phyloP scores from a whole-genome alignment of 2,888 invertebrate genomes.

The Pristionchus maxplancki region DNA sequence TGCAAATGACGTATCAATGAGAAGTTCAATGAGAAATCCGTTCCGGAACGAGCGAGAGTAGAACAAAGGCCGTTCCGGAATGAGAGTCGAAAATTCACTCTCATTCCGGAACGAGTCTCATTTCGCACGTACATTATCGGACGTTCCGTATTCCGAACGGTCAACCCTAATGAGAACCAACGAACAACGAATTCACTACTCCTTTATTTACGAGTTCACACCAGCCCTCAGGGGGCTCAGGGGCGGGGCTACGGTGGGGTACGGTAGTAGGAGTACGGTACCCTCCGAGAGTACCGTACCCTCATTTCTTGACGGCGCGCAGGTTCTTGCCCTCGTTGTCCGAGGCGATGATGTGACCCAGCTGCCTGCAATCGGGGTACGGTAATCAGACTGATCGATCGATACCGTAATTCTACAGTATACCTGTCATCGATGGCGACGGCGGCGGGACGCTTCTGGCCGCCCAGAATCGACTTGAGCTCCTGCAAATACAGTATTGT shows the following conservation, averaged over 20 bases:
- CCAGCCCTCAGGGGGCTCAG: neutral
- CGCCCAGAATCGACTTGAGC: conserved; percentile 22
- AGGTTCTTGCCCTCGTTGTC: neutral
- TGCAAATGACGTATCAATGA: too few relatives aligned
- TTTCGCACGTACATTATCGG: too few relatives aligned
- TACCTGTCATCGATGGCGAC: conserved; percentile 22
- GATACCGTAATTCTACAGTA: neutral
- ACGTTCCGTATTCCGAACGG: too few relatives aligned
- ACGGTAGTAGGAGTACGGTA: neutral
- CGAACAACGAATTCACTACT: neutral
- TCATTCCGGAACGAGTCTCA: too few relatives aligned
- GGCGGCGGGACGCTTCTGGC: neutral
- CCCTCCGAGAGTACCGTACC: neutral
- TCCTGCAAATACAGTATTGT: neutral
- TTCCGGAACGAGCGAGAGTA: too few relatives aligned
- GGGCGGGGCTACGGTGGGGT: neutral
- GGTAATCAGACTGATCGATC: too few relatives aligned
- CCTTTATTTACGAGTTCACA: neutral
- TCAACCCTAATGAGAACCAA: too few relatives aligned
- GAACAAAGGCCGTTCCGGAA: too few relatives aligned
- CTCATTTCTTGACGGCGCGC: neutral
- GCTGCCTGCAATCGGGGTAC: neutral
- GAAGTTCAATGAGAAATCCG: too few relatives aligned
- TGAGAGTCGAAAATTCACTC: too few relatives aligned
- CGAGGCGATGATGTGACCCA: neutral